Base-by-base conservation (phyloP, 2,113 vertebrate species). In the Perca fluviatilis region DNA sequence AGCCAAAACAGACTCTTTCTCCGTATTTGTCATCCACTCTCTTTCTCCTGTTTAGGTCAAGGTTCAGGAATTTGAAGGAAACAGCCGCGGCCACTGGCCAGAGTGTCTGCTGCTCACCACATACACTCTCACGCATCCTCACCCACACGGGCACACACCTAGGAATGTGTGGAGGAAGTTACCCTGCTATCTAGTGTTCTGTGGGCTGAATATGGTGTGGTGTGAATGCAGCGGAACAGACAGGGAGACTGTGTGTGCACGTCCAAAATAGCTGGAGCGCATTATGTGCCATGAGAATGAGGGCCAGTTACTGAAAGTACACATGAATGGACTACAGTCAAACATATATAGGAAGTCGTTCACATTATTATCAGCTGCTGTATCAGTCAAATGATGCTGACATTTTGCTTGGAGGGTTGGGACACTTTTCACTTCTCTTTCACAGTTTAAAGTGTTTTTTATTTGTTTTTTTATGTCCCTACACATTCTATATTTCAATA, bases 1-100 rank as follows among this genome's bases (percentile, higher is more conserved):
- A 74, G 50, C 60, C 54, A 66, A 72, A 88, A 54, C 56, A 12
- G 53, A 47, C 62, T 64, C 36, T 60, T 5, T 46, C 77, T 79
- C 69, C 43, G 40, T 47, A 7, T 72, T 62, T 80, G 19, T 86
- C 70, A n/a, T 60, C 58, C 60, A 13, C 57, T 53, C 67, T 4
- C 10, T 21, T 9, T 33, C 77, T 71, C 50, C n/a, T 56, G 40
- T 79, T 88, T 76, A 88, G 82, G 82, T 87, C 66, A 79, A 83
- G 62, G 54, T 79, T 86, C 69, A 89, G 91, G 91, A 93, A 95
- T 95, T 84, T 86, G 64, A 61, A 93, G 93, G 89, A 95, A 94
- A 91, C 89, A 79, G 87, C 79, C 76, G 27, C 46, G 54, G 82
- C 77, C 63, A 56, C 75, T 84, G 86, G 76, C 77, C 83, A 80